Conservation (phyloP, 2,888 invertebrate species). For the Eustalomyia histrio region DNA sequence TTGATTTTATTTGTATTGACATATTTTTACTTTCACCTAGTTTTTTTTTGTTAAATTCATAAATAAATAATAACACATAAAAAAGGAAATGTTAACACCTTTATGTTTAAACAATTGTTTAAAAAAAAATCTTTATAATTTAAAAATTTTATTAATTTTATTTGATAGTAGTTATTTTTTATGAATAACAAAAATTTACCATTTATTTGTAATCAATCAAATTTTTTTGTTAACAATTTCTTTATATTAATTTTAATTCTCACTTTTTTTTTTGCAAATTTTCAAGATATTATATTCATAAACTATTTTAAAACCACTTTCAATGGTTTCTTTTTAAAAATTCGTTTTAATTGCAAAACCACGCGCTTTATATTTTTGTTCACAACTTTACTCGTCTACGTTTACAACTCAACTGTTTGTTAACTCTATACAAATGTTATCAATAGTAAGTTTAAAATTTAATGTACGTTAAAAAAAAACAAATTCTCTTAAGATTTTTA, state of each 20-base stretch:
- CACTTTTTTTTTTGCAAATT: constrained; percentile 47
- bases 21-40: constrained; percentile 59
- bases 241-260: constrained; percentile 6
- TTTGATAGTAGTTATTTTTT: too few species aligned
- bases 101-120: neutral
- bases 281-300: constrained; percentile 30
- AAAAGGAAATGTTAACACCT: constrained; percentile 13
- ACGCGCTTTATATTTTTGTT: constrained; percentile 35
- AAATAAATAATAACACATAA: constrained; percentile 16
- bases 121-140: constrained; percentile 1
- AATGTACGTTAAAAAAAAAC: constrained; percentile 10
- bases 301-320: constrained; percentile 42
- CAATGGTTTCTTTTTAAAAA: constrained; percentile 42
- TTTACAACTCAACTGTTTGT: constrained; percentile 50
- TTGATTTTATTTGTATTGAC: constrained; percentile 25
- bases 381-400: constrained; percentile 44
- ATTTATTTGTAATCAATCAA: constrained; percentile 29
- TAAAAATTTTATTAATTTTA: too few species aligned
- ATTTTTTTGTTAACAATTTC: constrained; percentile 23
- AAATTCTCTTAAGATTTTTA: constrained; percentile 25
- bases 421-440: constrained; percentile 18
- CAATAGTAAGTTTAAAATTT: neutral
- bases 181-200: constrained; percentile 31
- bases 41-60: constrained; percentile 19
- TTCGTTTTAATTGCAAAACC: neutral